Percentiles rank a stretch among this genome's conserved stretches.
Conservation (phyloP, 2,888 invertebrate genomes). For the Habroteleia sp. region DNA sequence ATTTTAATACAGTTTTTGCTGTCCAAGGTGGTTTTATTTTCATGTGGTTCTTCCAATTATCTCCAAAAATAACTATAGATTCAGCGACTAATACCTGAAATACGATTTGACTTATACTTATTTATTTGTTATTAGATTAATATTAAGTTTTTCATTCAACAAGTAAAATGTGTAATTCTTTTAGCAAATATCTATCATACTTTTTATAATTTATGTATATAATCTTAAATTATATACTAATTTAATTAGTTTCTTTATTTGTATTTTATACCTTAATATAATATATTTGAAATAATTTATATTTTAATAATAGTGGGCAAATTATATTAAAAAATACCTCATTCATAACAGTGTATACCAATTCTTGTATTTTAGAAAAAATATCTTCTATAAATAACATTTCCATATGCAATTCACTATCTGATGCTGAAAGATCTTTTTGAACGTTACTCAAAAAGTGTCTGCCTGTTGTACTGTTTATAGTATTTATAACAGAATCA, state of each 20-base stretch:
- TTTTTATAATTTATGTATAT: too few relatives aligned
- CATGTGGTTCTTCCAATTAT: conserved; percentile 74
- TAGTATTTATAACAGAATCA: conserved; percentile 65
- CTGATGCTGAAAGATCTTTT: conserved; percentile 7
- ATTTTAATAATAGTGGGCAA: too few relatives aligned
- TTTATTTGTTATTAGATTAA: too few relatives aligned
- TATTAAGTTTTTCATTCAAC: too few relatives aligned
- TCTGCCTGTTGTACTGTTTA: conserved; percentile 10
- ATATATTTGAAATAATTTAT: too few relatives aligned
- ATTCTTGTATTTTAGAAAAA: conserved; percentile 69
- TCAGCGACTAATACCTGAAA: conserved; percentile 70
- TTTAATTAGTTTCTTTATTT: too few relatives aligned
- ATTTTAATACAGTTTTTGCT: conserved; percentile 71
- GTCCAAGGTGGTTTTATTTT: conserved; percentile 78
- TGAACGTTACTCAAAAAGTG: conserved; percentile 43
- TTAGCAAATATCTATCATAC: too few relatives aligned
- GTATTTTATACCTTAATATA: too few relatives aligned
- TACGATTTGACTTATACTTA: background rate
- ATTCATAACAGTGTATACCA: conserved; percentile 70
- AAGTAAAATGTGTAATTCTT: too few relatives aligned
- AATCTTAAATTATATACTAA: too few relatives aligned
- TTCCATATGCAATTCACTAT: conserved; percentile 61
- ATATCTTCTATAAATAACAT: conserved; percentile 69
- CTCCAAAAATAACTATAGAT: conserved; percentile 72
- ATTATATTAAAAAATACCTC: conserved; percentile 39